These are phyloP conservation scores for Onychorhynchus coronatus DNA, from an alignment of 2,113 vertebrate genomes.

Conservation along the genomic window DNA sequence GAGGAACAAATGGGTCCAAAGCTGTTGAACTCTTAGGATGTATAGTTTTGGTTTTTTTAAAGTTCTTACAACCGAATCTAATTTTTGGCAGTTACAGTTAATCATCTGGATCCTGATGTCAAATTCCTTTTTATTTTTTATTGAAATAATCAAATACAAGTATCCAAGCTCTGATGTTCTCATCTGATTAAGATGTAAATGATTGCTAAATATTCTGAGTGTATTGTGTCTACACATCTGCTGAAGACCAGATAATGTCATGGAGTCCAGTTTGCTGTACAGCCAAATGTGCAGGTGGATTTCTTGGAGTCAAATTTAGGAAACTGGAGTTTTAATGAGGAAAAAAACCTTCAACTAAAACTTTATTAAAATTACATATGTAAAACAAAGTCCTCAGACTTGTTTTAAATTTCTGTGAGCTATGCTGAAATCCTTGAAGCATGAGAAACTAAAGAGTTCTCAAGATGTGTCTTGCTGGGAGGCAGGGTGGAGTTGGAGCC, in stretches of 20 bases:
- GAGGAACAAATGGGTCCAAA: not conserved
- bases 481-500: conserved; percentile 27
- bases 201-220: not conserved
- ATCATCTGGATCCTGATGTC: not conserved
- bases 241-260: not conserved
- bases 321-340: not conserved
- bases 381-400: not conserved
- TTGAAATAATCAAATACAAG: not conserved
- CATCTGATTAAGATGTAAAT: not conserved
- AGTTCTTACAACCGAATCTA: not conserved
- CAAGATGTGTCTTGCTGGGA: conserved; percentile 24
- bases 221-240: not conserved
- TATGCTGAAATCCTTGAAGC: not conserved
- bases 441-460: conserved; percentile 21
- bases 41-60: not conserved
- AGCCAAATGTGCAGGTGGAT: not conserved
- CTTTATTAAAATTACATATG: not conserved
- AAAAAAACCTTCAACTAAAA: not conserved
- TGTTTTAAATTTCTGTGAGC: not conserved
- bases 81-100: not conserved
- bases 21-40: not conserved
- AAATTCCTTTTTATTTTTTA: not conserved
- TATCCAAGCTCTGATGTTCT: not conserved
- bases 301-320: not conserved
- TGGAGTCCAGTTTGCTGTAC: not conserved